Evolutionary conservation across 2,888 invertebrate genomes (phyloP).

Genomic region (Drosophila greeni): DNA sequence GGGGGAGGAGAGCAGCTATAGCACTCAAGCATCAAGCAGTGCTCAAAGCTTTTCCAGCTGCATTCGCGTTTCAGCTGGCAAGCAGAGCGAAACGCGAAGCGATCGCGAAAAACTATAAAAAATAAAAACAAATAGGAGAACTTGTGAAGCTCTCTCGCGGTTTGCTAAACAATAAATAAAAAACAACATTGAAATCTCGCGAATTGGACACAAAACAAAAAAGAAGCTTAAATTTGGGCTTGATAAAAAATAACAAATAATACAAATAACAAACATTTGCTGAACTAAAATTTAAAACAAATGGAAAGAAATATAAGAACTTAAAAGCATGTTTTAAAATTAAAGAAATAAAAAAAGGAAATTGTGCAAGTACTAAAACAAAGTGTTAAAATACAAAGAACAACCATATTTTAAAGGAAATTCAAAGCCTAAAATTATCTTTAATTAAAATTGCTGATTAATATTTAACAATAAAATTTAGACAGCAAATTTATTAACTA

Average conservation of each 20-base stretch:
- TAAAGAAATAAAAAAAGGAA: not conserved
- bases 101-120: constrained; percentile 22
- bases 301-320: not conserved
- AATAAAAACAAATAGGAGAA: not conserved
- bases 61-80: constrained; percentile 40
- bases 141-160: constrained; percentile 12
- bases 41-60: constrained; percentile 23
- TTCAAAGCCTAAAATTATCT: not conserved
- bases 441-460: not conserved
- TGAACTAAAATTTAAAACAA: not conserved
- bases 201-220: constrained; percentile 13
- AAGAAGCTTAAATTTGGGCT: not conserved
- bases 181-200: constrained; percentile 18
- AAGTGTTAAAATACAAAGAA: no score
- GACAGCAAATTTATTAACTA: not conserved
- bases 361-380: no score
- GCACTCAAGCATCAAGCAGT: constrained; percentile 18
- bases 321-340: not conserved
- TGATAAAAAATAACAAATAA: not conserved
- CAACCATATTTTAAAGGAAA: not conserved
- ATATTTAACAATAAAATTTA: not conserved
- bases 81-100: constrained; percentile 36
- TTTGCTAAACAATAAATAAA: constrained; percentile 2
- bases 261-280: constrained; percentile 11
- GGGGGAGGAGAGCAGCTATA: constrained; percentile 12